Evolutionary conservation across 2,797 vertebrate genomes (phyloP).

Genomic region (Sebastes umbrosus): DNA sequence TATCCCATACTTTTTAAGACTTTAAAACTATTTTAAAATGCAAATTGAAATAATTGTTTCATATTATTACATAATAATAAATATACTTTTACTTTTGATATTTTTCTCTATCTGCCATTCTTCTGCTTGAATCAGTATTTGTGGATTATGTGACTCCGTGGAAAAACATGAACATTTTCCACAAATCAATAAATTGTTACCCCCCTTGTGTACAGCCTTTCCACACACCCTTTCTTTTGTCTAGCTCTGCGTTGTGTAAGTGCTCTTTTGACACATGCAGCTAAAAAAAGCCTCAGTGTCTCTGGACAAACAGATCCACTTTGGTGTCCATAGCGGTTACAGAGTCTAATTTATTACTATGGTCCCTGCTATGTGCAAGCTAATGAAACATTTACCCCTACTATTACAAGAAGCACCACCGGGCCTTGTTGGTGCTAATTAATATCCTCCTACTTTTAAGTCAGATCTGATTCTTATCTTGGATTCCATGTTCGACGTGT

Average conservation of each 20-base stretch:
- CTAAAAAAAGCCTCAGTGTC: slow-evolving; percentile 19
- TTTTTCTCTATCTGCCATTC: background rate
- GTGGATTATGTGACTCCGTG: too few species aligned
- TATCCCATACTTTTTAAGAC: background rate
- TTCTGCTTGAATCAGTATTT: too few species aligned
- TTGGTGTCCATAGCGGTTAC: slow-evolving; percentile 6
- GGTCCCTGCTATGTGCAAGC: background rate
- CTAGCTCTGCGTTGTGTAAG: slow-evolving; percentile 11
- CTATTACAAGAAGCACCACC: slow-evolving; percentile 29
- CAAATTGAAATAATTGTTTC: background rate
- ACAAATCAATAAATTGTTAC: background rate
- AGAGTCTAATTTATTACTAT: background rate
- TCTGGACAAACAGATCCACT: slow-evolving; percentile 24
- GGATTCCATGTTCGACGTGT: slow-evolving; percentile 17
- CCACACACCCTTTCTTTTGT: background rate
- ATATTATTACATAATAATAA: background rate
- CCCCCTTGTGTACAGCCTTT: background rate
- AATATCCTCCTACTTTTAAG: slow-evolving; percentile 55
- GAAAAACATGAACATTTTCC: too few species aligned
- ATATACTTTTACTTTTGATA: background rate
- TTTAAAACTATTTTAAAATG: background rate
- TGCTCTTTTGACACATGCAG: slow-evolving; percentile 16
- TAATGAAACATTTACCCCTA: slow-evolving; percentile 32
- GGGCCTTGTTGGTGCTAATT: slow-evolving; percentile 52
- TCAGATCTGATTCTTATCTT: slow-evolving; percentile 52